Base-by-base conservation (phyloP, 2,888 invertebrate genomes). In the Dysmachus trigonus region DNA sequence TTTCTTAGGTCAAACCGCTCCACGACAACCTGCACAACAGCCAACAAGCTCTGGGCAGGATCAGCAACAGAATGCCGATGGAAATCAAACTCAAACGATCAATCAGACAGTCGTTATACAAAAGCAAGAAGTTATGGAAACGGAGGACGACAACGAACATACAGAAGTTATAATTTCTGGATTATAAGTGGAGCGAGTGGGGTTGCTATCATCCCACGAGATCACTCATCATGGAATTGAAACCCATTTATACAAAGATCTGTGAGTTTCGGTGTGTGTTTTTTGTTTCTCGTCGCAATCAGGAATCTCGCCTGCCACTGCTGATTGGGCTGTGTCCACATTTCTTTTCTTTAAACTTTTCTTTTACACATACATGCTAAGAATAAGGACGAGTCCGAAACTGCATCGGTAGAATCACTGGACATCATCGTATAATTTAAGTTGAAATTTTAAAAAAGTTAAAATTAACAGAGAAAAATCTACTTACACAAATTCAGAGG, bases 21-120 rank as follows among this genome's bases (percentile, higher is more conserved):
- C 92, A 89, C 93, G 92, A 89, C 94, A 93, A 90, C 94, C 89
- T 89, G 91, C 88, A 88, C 89, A 31, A 71, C 82, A 41, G 86
- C 86, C 88, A 85, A 30, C 77, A 31, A 71, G 77, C 13, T 62
- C 79, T 10, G 88, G 90, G 6, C 89, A 89, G 84, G 84, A 88
- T 15, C 89, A 88, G 88, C 88, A 88, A 87, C 88, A 88, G 86
- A 87, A 62, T 38, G 18, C 35, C 22, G 51, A 77, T 10, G 77
- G 79, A 82, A 79, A 31, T n/a, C 76, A 77, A n/a, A 27, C 51
- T 10, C 81, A 81, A 30, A 81, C 62, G 62, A 35, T 85, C 47
- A 38, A 86, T 2, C 90, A 91, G 85, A 89, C 90, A 8, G 90
- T 90, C 87, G 90, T 91, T 71, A 91, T 92, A 86, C 92, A 92